Percentiles rank a stretch among this genome's conserved stretches.
Evolutionary conservation across 2,113 vertebrate genomes (phyloP).

Genomic region (Hylia prasina): DNA sequence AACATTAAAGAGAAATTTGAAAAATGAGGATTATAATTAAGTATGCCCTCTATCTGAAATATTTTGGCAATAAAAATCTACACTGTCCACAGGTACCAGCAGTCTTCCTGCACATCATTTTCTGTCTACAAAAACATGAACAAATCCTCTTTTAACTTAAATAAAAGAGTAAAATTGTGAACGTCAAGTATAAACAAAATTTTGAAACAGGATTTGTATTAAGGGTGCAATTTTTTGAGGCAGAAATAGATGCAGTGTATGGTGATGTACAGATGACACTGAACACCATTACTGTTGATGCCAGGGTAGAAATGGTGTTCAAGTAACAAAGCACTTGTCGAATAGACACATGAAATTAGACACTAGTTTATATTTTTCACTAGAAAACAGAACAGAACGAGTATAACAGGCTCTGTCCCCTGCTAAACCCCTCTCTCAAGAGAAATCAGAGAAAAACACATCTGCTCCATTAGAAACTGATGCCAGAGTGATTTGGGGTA

Average conservation of each 20-base stretch:
- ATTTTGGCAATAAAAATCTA: background rate
- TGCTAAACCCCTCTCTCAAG: background rate
- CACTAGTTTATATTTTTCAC: background rate
- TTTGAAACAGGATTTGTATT: background rate
- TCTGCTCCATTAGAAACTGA: background rate
- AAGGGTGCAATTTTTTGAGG: background rate
- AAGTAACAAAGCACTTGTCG: background rate
- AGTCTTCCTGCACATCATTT: background rate
- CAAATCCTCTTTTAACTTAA: background rate
- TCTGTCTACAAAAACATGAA: background rate
- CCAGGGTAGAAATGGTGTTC: background rate
- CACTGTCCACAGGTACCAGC: background rate
- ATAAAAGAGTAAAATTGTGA: background rate
- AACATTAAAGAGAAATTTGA: background rate
- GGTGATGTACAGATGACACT: background rate
- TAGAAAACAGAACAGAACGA: background rate
- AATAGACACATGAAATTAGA: background rate
- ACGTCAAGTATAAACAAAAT: background rate
- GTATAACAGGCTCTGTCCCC: background rate
- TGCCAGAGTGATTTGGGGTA: background rate
- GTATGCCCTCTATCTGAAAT: background rate
- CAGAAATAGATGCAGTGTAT: background rate
- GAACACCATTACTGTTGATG: background rate
- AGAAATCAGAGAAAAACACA: rapidly evolving
- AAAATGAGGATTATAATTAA: background rate